Percentiles rank a stretch among this genome's conserved stretches.
Evolutionary conservation across 2,888 invertebrate genomes (phyloP).

Genomic region (Himalopsyche japonica): DNA sequence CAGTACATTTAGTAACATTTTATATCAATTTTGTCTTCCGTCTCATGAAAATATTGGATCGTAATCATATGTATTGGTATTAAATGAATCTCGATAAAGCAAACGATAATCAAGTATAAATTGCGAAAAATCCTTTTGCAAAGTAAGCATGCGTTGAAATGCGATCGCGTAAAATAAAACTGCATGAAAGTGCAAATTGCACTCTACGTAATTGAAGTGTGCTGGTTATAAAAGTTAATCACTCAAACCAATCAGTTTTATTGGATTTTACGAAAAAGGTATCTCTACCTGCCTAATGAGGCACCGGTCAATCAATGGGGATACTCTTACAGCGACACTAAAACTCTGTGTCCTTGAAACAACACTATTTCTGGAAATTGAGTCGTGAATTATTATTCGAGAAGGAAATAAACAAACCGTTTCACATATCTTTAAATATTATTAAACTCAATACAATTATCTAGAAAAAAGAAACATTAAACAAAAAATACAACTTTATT

Average conservation of each 20-base stretch:
- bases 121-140: not conserved
- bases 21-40: too few species aligned
- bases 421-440: too few species aligned
- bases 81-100: not conserved
- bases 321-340: not conserved
- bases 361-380: too few species aligned
- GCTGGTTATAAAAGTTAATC: conserved; percentile 38
- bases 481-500: too few species aligned
- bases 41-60: not conserved
- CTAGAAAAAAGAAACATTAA: too few species aligned
- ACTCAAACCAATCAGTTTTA: conserved; percentile 37
- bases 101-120: not conserved
- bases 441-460: too few species aligned
- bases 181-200: conserved; percentile 35
- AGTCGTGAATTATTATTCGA: too few species aligned
- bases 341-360: not conserved
- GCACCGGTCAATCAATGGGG: conserved; percentile 13
- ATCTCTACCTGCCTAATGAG: not conserved
- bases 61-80: not conserved
- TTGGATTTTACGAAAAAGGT: conserved; percentile 12
- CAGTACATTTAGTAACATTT: too few species aligned
- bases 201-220: conserved; percentile 34
- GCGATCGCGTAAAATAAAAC: conserved; percentile 11
- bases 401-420: too few species aligned
- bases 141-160: not conserved